phyloP scores from a whole-genome alignment of 2,113 vertebrate genomes.

The Strix aluco region DNA sequence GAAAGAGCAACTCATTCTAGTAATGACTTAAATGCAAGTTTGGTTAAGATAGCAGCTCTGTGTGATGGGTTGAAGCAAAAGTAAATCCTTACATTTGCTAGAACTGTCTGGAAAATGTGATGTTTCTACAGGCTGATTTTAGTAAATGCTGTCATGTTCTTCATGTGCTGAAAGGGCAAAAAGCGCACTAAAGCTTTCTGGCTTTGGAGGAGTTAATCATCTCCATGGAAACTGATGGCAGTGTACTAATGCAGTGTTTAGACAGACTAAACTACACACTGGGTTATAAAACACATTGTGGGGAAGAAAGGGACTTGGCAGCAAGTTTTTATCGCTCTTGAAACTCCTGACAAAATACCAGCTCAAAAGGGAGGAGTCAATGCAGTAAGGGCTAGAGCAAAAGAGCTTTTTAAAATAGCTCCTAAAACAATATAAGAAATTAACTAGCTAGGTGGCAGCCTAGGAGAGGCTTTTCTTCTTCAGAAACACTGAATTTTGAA shows the following conservation, averaged over 20 bases:
- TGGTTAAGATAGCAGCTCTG: not conserved
- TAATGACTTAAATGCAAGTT: not conserved
- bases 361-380: conserved; percentile 51
- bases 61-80: not conserved
- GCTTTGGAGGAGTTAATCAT: conserved; percentile 73
- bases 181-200: not conserved
- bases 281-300: conserved; percentile 69
- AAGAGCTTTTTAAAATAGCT: conserved; percentile 36
- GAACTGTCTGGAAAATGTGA: not conserved
- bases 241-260: conserved; percentile 70
- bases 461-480: conserved; percentile 32
- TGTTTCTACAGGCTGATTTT: not conserved
- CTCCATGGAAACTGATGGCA: conserved; percentile 75
- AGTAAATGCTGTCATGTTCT: not conserved
- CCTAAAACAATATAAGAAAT: conserved; percentile 26
- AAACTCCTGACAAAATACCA: conserved; percentile 63
- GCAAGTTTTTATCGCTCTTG: conserved; percentile 56
- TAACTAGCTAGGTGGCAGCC: conserved; percentile 58
- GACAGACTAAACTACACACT: conserved; percentile 71
- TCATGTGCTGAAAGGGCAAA: not conserved
- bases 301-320: conserved; percentile 70
- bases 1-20: not conserved
- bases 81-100: not conserved
- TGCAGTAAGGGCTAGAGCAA: not conserved
- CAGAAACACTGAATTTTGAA: not conserved